Base-by-base conservation (phyloP, 2,113 vertebrate genomes). In the Echinops telfairi region DNA sequence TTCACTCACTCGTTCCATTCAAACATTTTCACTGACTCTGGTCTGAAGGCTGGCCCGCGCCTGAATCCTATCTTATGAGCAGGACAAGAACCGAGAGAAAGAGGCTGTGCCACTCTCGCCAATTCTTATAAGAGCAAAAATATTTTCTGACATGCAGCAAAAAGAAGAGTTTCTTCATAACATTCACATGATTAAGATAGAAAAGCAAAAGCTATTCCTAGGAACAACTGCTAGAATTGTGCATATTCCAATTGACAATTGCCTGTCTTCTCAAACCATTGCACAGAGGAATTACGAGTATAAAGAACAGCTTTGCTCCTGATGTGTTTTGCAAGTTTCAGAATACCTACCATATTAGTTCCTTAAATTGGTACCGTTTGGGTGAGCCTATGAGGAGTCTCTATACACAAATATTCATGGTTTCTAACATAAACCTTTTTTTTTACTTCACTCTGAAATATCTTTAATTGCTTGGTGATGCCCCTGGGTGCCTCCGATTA, bases 361-460 rank as follows among this genome's bases (percentile, higher is more conserved):
- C 73, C 87, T 96, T 87, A 94, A 95, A 92, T 94, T 88, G 93
- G 88, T 93, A 73, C 33, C n/a, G 77, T 95, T 89, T 91, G 33
- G 53, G 64, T 89, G 88, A 75, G 81, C 94, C 93, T 94, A 70
- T 89, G 90, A 82, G 77, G 93, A 93, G 93, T 93, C 68, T 93
- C 93, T 36, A 86, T 82, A 77, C 43, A 88, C 82, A 93, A 95
- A 94, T 93, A 95, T 93, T 90, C 81, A 22, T 70, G 27, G 64
- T 96, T 96, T 94, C 77, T 93, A 94, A 57, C 68, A 93, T 73
- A 82, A 33, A 89, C 85, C 91, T 73, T 80, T 80, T 81, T 81
- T 60, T 38, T 84, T 83, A 86, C 57, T 96, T 96, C 29, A 53
- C 94, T 95, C 93, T 94, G 87, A 96, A 95, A 92, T 93, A 84